Evolutionary conservation across 2,797 vertebrate species (phyloP).

Genomic region (Gambusia yucatana): DNA sequence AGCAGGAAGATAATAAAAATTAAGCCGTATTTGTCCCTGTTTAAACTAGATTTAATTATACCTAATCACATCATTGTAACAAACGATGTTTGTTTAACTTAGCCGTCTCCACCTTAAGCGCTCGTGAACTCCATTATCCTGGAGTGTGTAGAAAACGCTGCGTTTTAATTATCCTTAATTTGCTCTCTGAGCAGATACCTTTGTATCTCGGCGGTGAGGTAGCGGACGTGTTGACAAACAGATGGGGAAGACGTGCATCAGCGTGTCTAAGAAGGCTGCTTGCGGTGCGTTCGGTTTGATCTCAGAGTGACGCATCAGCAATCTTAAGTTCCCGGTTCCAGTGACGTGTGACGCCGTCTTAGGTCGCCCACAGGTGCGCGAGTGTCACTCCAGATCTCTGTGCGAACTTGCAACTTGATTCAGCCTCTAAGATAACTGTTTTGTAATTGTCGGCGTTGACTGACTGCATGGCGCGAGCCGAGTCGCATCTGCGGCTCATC

Average conservation of each 20-base stretch:
- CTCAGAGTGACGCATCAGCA: slow-evolving; percentile 28
- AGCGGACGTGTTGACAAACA: slow-evolving; percentile 29
- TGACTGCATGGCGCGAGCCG: slow-evolving; percentile 44
- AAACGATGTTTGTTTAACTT: slow-evolving; percentile 87
- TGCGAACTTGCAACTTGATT: slow-evolving; percentile 26
- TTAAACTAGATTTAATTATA: slow-evolving; percentile 86
- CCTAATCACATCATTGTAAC: slow-evolving; percentile 90
- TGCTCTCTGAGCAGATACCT: slow-evolving; percentile 64
- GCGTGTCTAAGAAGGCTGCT: slow-evolving; percentile 33
- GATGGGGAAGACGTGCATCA: slow-evolving; percentile 19
- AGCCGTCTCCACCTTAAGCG: slow-evolving; percentile 82
- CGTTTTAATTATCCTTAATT: slow-evolving; percentile 74
- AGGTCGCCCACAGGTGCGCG: slow-evolving; percentile 30
- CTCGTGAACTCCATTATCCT: slow-evolving; percentile 90
- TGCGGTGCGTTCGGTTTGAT: slow-evolving; percentile 31
- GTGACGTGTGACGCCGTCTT: slow-evolving; percentile 40
- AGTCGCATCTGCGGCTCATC: slow-evolving; percentile 77
- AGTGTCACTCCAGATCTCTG: slow-evolving; percentile 43
- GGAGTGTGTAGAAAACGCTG: slow-evolving; percentile 78
- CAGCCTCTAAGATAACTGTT: slow-evolving; percentile 30
- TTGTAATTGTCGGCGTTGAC: slow-evolving; percentile 49
- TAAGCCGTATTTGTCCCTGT: not conserved
- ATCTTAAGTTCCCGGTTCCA: slow-evolving; percentile 26
- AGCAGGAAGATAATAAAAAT: not conserved
- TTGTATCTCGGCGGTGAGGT: slow-evolving; percentile 48